These are phyloP conservation scores for Drosophila lacteicornis DNA, from an alignment of 1,140 invertebrate genomes.

Conservation along the genomic window DNA sequence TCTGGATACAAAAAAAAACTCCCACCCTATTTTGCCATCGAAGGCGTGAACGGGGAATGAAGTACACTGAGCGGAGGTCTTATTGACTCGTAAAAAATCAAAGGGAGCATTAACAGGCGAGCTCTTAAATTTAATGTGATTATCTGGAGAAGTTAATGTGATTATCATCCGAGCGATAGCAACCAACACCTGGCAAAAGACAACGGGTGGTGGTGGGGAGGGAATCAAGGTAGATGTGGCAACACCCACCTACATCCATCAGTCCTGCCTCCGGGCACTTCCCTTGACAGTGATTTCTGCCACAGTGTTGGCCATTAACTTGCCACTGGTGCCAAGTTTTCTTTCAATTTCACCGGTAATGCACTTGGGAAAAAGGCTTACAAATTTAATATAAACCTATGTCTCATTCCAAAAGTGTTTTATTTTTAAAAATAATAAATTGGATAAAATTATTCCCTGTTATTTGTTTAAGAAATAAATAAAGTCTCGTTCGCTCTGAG, in stretches of 20 bases:
- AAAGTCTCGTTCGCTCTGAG: too few relatives aligned
- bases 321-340: conserved; percentile 57
- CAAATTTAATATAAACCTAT: too few relatives aligned
- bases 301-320: conserved; percentile 58
- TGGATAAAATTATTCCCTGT: too few relatives aligned
- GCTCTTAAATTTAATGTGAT: conserved; percentile 75
- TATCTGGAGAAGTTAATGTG: conserved; percentile 79
- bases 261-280: conserved; percentile 43
- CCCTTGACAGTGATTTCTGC: conserved; percentile 48
- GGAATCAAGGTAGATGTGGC: conserved; percentile 25
- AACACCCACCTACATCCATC: conserved; percentile 30
- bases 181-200: conserved; percentile 34
- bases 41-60: conserved; percentile 24
- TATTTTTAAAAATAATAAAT: too few relatives aligned
- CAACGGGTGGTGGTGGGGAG: neutral
- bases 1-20: conserved; percentile 2
- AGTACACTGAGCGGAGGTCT: conserved; percentile 18
- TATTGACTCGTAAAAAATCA: conserved; percentile 73
- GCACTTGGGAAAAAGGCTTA: neutral
- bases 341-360: conserved; percentile 62
- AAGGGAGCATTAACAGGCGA: conserved; percentile 44
- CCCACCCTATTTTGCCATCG: neutral
- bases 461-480: too few relatives aligned
- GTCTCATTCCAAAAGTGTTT: too few relatives aligned
- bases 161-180: conserved; percentile 67